phyloP scores from a whole-genome alignment of 2,797 vertebrate species.

The Todus mexicanus region DNA sequence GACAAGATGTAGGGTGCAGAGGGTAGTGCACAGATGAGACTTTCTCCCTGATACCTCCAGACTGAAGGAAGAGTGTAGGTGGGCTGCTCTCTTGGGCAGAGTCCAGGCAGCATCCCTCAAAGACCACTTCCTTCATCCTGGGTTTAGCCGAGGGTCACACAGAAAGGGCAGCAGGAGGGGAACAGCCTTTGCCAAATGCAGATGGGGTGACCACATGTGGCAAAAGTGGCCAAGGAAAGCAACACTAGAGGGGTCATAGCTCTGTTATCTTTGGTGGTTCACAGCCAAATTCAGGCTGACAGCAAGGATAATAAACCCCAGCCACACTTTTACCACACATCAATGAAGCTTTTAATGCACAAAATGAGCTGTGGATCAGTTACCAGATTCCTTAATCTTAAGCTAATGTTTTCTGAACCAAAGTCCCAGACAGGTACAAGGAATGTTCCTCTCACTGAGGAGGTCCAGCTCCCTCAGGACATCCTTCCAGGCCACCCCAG shows the following conservation, averaged over 20 bases:
- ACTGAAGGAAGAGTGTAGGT: neutral
- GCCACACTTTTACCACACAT: neutral
- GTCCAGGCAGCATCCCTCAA: neutral
- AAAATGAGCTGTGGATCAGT: neutral
- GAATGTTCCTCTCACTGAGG: neutral
- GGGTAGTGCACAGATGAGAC: neutral
- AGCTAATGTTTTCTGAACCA: neutral
- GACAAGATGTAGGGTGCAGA: neutral
- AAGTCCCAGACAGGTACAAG: neutral
- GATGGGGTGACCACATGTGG: neutral
- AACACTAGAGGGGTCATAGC: neutral
- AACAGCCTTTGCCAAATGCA: neutral
- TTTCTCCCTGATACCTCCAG: neutral
- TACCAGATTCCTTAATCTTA: neutral
- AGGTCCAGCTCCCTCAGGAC: neutral
- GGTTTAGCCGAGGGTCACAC: neutral
- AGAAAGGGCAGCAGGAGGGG: neutral
- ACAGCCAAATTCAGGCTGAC: neutral
- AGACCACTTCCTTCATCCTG: neutral
- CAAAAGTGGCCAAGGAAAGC: neutral
- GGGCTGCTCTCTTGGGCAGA: neutral
- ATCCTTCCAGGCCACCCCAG: neutral
- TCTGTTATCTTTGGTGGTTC: neutral
- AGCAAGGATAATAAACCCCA: neutral
- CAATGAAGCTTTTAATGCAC: neutral